These are phyloP conservation scores for Pogonocherus hispidulus DNA, from an alignment of 2,888 invertebrate genomes.

Conservation along the genomic window DNA sequence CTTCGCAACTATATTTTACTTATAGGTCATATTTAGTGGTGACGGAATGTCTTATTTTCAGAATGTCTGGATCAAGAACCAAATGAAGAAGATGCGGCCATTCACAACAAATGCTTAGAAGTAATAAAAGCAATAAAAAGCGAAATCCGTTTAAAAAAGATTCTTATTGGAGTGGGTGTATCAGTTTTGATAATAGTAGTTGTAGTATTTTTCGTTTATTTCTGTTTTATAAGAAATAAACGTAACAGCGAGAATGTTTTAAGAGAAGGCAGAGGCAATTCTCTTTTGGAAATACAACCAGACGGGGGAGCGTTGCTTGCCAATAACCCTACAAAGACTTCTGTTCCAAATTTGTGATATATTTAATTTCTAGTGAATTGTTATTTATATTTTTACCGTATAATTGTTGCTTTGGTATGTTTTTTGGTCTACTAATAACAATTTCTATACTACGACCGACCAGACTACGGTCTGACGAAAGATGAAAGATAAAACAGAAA, in stretches of 20 bases:
- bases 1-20: no score
- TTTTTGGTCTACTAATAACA: not conserved
- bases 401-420: not conserved
- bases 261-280: not conserved
- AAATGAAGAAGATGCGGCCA: slow-evolving; percentile 31
- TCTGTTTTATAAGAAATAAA: slow-evolving; percentile 23
- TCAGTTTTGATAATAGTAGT: slow-evolving; percentile 11
- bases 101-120: slow-evolving; percentile 31
- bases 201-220: slow-evolving; percentile 21
- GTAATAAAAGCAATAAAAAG: slow-evolving; percentile 22
- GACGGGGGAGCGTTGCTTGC: not conserved
- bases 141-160: slow-evolving; percentile 20
- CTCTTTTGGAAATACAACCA: not conserved
- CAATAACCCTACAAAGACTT: slow-evolving; percentile 2
- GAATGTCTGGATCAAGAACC: slow-evolving; percentile 27
- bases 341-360: not conserved
- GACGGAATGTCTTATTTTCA: slow-evolving; percentile 31
- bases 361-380: not conserved
- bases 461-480: no score
- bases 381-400: not conserved
- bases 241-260: not conserved
- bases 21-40: no score
- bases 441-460: no score
- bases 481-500: not conserved
- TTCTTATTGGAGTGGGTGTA: slow-evolving; percentile 31